Evolutionary conservation across 2,888 invertebrate genomes (phyloP), one percentile per base, ranked within the genome.

Genomic region (Helicoverpa assulta): DNA sequence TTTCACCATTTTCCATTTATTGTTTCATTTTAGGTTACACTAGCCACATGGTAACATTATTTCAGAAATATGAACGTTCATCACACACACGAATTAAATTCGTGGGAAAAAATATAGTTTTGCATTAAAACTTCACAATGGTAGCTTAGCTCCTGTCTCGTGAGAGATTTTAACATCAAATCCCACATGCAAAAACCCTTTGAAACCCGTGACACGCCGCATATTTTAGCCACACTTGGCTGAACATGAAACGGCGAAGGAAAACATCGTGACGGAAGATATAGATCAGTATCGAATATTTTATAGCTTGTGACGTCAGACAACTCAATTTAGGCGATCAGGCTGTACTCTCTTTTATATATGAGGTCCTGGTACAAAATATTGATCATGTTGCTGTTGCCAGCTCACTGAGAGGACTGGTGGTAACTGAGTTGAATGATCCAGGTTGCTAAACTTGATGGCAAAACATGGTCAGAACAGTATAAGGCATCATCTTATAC

Each of bases 161-260:
- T 47, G 47, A n/a, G 47, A 47, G 47, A 47, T 47, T 47, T 47
- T n/a, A 47, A n/a, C 16, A 16, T n/a, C 47, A 47, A 47, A 47
- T 47, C 47, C 16, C n/a, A n/a, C n/a, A 47, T 47, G n/a, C 47
- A 47, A 47, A 47, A 47, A 47, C 47, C 43, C 47, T 47, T 47
- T 47, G 47, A 47, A 47, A 47, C 47, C n/a, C 16, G 47, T 47
- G 16, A 47, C 47, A 47, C n/a, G 47, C n/a, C n/a, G 37, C 40
- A 40, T 43, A 47, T 47, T 47, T 47, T 47, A 47, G n/a, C 6
- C n/a, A 47, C 47, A 47, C 47, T 47, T 47, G 47, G 47, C n/a
- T 47, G 47, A 47, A 47, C 47, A n/a, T 47, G n/a, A 47, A 47
- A n/a, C 16, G 47, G 47, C 47, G 47, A 47, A 47, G 47, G 47